A percentile compares a stretch with the other conserved stretches of the same genome.
Conservation (phyloP, 2,888 invertebrate genomes). For the Limenitis camilla region DNA sequence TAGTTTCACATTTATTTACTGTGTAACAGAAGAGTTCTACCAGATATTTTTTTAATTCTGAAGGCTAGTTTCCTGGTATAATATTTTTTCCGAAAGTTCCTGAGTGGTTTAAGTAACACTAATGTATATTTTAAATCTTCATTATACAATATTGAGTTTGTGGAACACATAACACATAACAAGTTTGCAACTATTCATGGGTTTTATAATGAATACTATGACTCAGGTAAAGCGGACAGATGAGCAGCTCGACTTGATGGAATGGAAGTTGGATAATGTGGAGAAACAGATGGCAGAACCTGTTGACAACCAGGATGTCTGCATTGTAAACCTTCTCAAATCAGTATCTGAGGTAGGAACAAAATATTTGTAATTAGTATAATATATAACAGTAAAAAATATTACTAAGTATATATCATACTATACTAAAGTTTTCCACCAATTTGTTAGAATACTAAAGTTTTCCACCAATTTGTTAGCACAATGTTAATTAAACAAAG, state of each 20-base stretch:
- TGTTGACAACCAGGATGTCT: conserved; percentile 74
- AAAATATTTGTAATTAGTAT: not conserved
- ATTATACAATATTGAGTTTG: too few species aligned
- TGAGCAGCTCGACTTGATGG: conserved; percentile 81
- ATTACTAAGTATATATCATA: too few species aligned
- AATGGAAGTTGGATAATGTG: conserved; percentile 82
- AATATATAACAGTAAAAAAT: not conserved
- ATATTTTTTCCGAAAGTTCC: too few species aligned
- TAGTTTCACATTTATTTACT: too few species aligned
- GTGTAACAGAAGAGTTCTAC: too few species aligned
- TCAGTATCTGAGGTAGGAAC: conserved; percentile 80
- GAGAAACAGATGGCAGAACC: conserved; percentile 77
- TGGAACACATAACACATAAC: too few species aligned
- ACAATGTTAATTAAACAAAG: not conserved
- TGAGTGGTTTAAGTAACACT: too few species aligned
- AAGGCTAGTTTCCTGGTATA: too few species aligned
- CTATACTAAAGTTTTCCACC: too few species aligned
- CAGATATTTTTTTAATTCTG: too few species aligned
- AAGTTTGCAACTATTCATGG: not conserved
- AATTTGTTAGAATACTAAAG: too few species aligned
- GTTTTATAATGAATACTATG: not conserved
- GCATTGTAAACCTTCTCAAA: conserved; percentile 82
- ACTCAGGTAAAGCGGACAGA: conserved; percentile 84
- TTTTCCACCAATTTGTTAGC: too few species aligned
- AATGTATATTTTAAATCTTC: not conserved